Conservation (phyloP, 2,113 vertebrate species). For the Pedetes capensis region DNA sequence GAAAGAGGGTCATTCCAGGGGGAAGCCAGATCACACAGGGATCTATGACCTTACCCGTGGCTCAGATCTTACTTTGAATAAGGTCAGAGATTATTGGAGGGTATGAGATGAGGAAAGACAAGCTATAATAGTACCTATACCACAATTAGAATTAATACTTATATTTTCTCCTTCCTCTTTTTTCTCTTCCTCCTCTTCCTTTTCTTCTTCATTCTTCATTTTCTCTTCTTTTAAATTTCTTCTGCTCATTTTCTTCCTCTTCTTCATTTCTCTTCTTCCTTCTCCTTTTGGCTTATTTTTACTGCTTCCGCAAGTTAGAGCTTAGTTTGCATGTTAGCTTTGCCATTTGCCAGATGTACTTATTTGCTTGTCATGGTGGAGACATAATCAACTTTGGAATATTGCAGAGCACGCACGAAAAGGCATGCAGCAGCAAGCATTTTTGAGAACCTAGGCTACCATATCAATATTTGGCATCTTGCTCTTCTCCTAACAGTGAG, state of each 20-base stretch:
- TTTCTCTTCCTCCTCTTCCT: not conserved
- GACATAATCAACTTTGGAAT: not conserved
- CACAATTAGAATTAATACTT: not conserved
- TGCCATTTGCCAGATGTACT: not conserved
- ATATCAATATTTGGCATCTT: not conserved
- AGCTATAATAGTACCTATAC: no score
- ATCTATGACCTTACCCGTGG: not conserved
- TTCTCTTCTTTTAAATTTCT: not conserved
- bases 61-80: not conserved
- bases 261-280: not conserved
- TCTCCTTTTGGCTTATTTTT: not conserved
- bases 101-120: not conserved
- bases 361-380: not conserved
- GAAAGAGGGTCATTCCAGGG: accelerated
- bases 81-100: not conserved
- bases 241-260: not conserved
- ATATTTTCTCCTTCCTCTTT: not conserved
- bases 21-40: not conserved
- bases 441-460: not conserved
- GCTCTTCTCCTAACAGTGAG: not conserved
- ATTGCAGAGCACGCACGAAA: no score
- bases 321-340: not conserved
- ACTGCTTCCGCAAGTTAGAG: not conserved
- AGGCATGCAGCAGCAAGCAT: not conserved
- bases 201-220: not conserved